These are phyloP conservation scores for Acinonyx jubatus DNA, from an alignment of 2,113 vertebrate species.

Conservation along the genomic window DNA sequence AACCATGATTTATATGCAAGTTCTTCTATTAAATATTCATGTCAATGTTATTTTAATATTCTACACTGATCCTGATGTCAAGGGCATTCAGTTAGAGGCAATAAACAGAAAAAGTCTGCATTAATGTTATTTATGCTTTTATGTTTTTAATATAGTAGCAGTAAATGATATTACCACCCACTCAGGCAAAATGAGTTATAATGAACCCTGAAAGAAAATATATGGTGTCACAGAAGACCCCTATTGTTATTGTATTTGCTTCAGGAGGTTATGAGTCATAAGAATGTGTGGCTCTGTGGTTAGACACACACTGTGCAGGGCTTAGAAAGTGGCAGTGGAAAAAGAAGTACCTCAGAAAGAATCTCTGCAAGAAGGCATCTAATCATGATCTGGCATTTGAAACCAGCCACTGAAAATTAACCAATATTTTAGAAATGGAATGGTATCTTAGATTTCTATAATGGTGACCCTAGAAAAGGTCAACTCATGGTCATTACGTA, in stretches of 20 bases:
- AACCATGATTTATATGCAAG: conserved; percentile 60
- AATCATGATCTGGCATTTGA: background rate
- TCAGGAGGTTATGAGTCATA: background rate
- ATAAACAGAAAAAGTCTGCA: conserved; percentile 25
- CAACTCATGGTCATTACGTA: background rate
- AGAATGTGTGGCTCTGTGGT: background rate
- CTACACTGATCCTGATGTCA: background rate
- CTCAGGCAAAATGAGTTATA: background rate
- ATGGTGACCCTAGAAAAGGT: background rate
- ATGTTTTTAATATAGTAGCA: conserved; percentile 48
- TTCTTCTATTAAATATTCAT: conserved; percentile 60
- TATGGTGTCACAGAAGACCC: background rate
- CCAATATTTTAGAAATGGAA: conserved; percentile 1
- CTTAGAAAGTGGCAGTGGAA: background rate
- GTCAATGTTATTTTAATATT: conserved; percentile 59
- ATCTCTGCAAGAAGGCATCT: background rate
- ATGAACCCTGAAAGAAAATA: conserved; percentile 37
- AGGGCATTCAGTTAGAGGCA: background rate
- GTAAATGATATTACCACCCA: conserved; percentile 45
- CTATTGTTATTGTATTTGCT: background rate
- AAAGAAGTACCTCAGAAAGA: background rate
- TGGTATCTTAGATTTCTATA: background rate
- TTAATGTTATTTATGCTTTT: conserved; percentile 47
- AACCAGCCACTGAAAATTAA: conserved; percentile 15
- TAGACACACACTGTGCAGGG: background rate